Evolutionary conservation across 2,113 vertebrate genomes (phyloP).

Genomic region (Heptranchias perlo): DNA sequence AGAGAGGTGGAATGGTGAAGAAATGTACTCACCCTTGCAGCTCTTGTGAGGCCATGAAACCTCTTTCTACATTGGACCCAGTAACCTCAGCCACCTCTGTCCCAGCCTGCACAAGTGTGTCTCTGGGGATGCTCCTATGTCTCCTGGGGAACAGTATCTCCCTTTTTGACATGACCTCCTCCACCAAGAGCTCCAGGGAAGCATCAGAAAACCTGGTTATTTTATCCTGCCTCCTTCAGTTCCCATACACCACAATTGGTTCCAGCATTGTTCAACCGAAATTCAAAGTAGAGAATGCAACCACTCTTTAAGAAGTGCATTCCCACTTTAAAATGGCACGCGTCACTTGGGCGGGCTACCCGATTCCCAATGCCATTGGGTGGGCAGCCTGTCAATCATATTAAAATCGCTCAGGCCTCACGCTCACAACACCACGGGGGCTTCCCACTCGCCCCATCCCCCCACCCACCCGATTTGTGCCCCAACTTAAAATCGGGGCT

Average conservation of each 20-base stretch:
- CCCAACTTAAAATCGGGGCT: neutral
- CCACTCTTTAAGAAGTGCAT: neutral
- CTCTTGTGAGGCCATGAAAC: neutral
- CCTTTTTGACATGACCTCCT: neutral
- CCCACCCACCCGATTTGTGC: neutral
- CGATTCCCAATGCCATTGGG: neutral
- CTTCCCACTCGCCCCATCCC: neutral
- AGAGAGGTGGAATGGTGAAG: neutral
- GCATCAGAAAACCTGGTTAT: neutral
- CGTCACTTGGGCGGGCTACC: neutral
- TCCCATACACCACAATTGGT: neutral
- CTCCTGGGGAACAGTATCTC: neutral
- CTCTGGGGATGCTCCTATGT: neutral
- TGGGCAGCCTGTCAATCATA: neutral
- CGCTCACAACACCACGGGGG: neutral
- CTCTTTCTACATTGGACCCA: neutral
- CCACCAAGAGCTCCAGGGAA: neutral
- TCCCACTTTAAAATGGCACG: neutral
- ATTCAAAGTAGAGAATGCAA: neutral
- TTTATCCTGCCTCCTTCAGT: neutral
- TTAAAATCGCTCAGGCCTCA: neutral
- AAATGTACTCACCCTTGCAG: neutral
- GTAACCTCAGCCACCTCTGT: neutral
- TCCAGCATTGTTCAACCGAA: neutral
- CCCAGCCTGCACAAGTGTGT: neutral